Percentiles rank a stretch among this genome's conserved stretches.
phyloP scores from a whole-genome alignment of 1,140 invertebrate genomes.

The Pygmarrhopalites habei region DNA sequence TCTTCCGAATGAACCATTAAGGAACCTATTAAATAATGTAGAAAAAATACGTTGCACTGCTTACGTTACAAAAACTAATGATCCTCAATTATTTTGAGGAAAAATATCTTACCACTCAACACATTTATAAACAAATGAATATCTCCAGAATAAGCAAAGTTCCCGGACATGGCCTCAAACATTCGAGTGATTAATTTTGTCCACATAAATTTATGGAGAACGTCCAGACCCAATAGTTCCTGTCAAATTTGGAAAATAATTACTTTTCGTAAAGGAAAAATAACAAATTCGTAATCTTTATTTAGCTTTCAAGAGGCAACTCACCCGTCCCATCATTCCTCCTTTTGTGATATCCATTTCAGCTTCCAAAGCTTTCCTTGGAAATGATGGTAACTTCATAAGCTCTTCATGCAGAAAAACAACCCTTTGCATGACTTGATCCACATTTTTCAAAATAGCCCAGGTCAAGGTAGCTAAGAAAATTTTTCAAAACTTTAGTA shows the following conservation, averaged over 20 bases:
- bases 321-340: slow-evolving; percentile 78
- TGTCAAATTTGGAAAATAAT: slow-evolving; percentile 41
- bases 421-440: slow-evolving; percentile 80
- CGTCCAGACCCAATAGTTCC: slow-evolving; percentile 88
- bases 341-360: slow-evolving; percentile 89
- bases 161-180: slow-evolving; percentile 98
- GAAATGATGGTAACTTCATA: slow-evolving; percentile 96
- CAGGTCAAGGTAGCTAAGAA: slow-evolving; percentile 65
- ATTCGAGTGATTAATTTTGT: slow-evolving; percentile 89
- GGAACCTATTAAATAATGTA: slow-evolving; percentile 46
- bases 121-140: slow-evolving; percentile 97
- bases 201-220: slow-evolving; percentile 98
- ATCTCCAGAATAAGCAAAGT: slow-evolving; percentile 95
- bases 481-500: not conserved
- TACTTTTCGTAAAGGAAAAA: too few relatives aligned
- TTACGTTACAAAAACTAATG: too few relatives aligned
- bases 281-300: too few relatives aligned
- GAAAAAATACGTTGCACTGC: too few relatives aligned
- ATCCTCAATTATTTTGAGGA: too few relatives aligned
- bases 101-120: slow-evolving; percentile 78
- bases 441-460: slow-evolving; percentile 66
- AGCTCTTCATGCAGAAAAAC: slow-evolving; percentile 99
- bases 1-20: slow-evolving; percentile 96
- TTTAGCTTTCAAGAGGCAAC: slow-evolving; percentile 14
- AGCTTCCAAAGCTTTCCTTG: slow-evolving; percentile 92